phyloP scores from a whole-genome alignment of 2,797 vertebrate genomes.

The Lacerta viridis region DNA sequence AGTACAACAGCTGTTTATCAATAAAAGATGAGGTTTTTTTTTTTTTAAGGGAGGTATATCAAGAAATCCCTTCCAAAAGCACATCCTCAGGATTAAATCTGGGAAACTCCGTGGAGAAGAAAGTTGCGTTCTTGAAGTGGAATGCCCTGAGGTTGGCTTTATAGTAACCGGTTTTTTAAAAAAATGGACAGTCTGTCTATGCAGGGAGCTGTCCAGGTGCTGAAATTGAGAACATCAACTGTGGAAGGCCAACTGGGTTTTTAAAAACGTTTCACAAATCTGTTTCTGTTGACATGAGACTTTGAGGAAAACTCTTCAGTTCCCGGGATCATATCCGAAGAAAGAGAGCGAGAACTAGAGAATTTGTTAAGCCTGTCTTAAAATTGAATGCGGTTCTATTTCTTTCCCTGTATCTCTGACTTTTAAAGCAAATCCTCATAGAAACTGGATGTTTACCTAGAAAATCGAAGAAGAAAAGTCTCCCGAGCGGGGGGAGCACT shows the following conservation, averaged over 20 bases:
- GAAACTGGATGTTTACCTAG: neutral
- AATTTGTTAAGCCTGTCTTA: neutral
- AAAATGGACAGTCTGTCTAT: no score
- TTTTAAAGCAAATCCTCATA: neutral
- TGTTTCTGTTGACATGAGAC: neutral
- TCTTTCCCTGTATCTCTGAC: neutral
- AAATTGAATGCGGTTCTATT: neutral
- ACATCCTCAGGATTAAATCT: neutral
- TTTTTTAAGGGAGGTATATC: neutral
- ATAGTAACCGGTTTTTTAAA: no score
- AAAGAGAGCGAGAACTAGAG: neutral
- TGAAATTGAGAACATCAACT: neutral
- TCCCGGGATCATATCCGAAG: neutral
- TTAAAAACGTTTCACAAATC: neutral
- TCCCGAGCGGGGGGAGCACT: neutral
- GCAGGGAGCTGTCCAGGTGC: conserved; percentile 31
- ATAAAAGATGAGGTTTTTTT: neutral
- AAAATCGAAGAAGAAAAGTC: neutral
- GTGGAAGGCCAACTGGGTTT: neutral
- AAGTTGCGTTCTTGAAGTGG: neutral
- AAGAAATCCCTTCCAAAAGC: neutral
- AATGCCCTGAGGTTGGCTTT: neutral
- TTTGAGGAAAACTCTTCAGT: neutral
- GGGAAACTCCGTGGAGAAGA: neutral
- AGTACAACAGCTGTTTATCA: neutral